phyloP scores from a whole-genome alignment of 2,888 invertebrate genomes.

The Quadroppia sp. region DNA sequence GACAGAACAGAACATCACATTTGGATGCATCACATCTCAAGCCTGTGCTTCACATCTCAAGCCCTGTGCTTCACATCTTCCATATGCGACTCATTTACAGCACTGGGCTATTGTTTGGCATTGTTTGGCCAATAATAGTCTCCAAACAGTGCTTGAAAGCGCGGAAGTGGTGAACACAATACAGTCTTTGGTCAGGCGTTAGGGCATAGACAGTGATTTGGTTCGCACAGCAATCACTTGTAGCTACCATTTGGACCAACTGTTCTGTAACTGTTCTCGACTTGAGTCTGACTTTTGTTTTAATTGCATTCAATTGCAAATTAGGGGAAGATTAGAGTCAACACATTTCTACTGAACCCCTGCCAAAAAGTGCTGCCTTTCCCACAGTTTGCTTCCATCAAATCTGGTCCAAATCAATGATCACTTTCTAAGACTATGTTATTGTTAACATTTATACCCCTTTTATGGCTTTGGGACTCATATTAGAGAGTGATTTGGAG shows the following conservation, averaged over 20 bases:
- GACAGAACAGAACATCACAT: not conserved
- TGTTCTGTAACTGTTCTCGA: conserved; percentile 23
- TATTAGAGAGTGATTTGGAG: too few relatives aligned
- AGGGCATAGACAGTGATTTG: conserved; percentile 6
- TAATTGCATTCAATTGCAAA: conserved; percentile 5
- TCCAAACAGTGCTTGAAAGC: not conserved
- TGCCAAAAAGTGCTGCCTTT: not conserved
- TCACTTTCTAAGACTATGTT: not conserved
- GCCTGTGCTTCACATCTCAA: conserved; percentile 12
- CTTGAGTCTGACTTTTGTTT: not conserved
- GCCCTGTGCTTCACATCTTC: conserved; percentile 27
- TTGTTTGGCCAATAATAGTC: not conserved
- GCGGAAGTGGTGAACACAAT: conserved; percentile 28
- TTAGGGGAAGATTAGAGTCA: not conserved
- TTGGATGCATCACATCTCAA: conserved; percentile 6
- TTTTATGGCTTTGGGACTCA: too few relatives aligned
- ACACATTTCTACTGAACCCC: not conserved
- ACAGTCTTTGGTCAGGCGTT: not conserved
- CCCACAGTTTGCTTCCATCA: not conserved
- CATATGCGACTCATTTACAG: not conserved
- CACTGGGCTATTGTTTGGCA: conserved; percentile 6
- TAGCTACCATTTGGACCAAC: conserved; percentile 1
- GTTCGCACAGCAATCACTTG: not conserved
- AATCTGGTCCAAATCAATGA: not conserved
- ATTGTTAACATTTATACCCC: too few relatives aligned